Conservation (phyloP, 2,113 vertebrate species). For the Lepisosteus oculatus region DNA sequence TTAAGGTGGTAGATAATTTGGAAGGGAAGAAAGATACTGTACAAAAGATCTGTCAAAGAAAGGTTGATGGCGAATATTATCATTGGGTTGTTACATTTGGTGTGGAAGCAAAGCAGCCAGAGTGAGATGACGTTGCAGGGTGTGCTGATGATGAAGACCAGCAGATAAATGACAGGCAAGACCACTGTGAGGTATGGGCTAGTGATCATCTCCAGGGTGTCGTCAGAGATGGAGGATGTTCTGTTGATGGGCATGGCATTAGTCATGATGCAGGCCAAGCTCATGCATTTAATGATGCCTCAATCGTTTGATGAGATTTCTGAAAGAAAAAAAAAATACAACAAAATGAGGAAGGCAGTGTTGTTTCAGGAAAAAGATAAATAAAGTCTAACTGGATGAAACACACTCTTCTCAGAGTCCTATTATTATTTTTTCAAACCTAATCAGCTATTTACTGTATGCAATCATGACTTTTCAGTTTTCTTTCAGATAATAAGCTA, state of each 20-base stretch:
- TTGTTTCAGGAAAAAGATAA: too few species aligned
- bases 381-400: too few species aligned
- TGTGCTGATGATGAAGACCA: slow-evolving; percentile 34
- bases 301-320: too few species aligned
- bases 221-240: slow-evolving; percentile 5
- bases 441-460: too few species aligned
- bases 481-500: too few species aligned
- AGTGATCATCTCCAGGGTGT: slow-evolving; percentile 21
- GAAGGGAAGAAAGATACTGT: slow-evolving; percentile 36
- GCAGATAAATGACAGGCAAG: slow-evolving; percentile 28
- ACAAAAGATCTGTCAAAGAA: slow-evolving; percentile 19
- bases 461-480: too few species aligned
- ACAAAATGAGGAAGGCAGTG: too few species aligned
- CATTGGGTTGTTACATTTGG: slow-evolving; percentile 20
- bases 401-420: too few species aligned
- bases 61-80: slow-evolving; percentile 30
- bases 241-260: neutral
- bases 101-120: slow-evolving; percentile 24
- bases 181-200: neutral
- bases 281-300: too few species aligned
- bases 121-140: slow-evolving; percentile 30
- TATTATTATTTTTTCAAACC: too few species aligned
- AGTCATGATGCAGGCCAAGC: neutral
- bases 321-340: neutral
- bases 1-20: slow-evolving; percentile 25